These are phyloP conservation scores for Amphimedon queenslandica DNA, from an alignment of 37 sponge, comb jelly and placozoan species.

Conservation along the genomic window DNA sequence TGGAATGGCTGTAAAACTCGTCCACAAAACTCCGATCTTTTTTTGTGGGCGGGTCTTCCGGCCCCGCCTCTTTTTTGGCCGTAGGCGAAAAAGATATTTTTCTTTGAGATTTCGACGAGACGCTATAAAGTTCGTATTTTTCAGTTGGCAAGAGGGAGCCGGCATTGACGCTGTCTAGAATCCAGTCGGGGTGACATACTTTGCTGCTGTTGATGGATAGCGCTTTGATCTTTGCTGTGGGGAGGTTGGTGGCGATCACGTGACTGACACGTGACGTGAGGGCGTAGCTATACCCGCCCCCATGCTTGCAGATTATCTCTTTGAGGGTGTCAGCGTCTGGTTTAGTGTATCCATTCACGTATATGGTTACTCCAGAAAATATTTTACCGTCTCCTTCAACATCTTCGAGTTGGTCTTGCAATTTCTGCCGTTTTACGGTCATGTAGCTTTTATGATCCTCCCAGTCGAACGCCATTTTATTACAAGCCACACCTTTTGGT, in stretches of 20 bases:
- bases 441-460: constrained; percentile 45
- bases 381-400: constrained; percentile 26
- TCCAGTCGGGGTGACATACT: constrained; percentile 60
- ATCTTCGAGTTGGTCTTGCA: constrained; percentile 38
- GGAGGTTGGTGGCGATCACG: constrained; percentile 77
- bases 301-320: constrained; percentile 58
- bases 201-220: constrained; percentile 12
- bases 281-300: constrained; percentile 72
- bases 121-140: constrained; percentile 44
- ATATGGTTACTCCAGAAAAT: constrained; percentile 67
- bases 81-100: constrained; percentile 26
- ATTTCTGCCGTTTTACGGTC: constrained; percentile 48
- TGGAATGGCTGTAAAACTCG: constrained; percentile 85
- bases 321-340: constrained; percentile 79
- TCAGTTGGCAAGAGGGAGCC: constrained; percentile 30
- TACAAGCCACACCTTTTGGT: background rate
- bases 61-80: background rate
- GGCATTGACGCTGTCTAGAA: constrained; percentile 67
- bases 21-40: constrained; percentile 35
- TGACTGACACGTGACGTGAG: constrained; percentile 65
- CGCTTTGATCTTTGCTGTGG: constrained; percentile 73
- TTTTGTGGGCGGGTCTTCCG: background rate
- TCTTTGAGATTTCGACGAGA: constrained; percentile 22
- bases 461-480: constrained; percentile 23
- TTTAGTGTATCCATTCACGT: constrained; percentile 86